These are phyloP conservation scores for Euura lappo DNA, from an alignment of 1,140 invertebrate species.

Conservation along the genomic window DNA sequence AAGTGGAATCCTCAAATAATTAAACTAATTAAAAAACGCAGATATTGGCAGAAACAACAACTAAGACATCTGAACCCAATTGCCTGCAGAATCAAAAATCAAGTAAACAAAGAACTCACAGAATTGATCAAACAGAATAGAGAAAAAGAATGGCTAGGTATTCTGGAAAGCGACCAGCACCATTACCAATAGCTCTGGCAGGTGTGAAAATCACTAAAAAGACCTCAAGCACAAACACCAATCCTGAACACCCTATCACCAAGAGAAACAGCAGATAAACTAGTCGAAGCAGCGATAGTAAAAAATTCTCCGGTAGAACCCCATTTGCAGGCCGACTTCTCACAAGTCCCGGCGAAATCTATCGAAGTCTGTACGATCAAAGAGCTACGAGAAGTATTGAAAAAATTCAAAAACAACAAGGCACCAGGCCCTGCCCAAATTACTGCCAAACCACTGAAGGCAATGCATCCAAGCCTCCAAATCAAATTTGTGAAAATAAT, in stretches of 20 bases:
- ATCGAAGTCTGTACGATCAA: background rate
- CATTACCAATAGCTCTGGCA: constrained; percentile 9
- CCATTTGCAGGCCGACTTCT: constrained; percentile 10
- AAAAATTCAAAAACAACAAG: constrained; percentile 28
- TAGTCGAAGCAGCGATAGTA: constrained; percentile 11
- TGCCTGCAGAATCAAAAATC: too few species aligned
- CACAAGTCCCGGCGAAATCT: background rate
- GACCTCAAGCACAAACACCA: background rate
- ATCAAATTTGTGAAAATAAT: constrained; percentile 18
- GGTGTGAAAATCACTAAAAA: constrained; percentile 16
- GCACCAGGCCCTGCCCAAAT: constrained; percentile 32
- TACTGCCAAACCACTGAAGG: too few species aligned
- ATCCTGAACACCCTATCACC: background rate
- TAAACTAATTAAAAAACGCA: too few species aligned
- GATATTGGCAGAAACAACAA: too few species aligned
- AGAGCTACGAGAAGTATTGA: constrained; percentile 6
- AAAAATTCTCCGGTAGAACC: background rate
- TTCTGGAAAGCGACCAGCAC: background rate
- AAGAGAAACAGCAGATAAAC: constrained; percentile 9
- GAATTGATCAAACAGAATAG: background rate
- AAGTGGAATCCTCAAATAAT: too few species aligned
- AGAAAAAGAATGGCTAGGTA: background rate
- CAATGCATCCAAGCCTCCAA: background rate
- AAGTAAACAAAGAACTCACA: too few species aligned
- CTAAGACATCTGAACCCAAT: too few species aligned